phyloP scores from a whole-genome alignment of 2,888 invertebrate genomes.

The Hyposoter dolosus region DNA sequence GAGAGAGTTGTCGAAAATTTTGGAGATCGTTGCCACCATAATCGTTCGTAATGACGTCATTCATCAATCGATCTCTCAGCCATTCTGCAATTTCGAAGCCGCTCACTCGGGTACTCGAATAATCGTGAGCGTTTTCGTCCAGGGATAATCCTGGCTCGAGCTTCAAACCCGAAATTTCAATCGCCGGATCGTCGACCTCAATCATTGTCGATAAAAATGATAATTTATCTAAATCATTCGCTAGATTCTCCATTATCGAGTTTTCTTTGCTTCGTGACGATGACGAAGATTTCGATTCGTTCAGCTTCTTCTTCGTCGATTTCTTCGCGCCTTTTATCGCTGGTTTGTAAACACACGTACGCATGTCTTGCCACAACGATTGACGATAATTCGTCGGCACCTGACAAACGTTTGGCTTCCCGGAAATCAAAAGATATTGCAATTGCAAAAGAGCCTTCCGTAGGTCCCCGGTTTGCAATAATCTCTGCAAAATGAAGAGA shows the following conservation, averaged over 20 bases:
- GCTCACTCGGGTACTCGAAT: conserved; percentile 75
- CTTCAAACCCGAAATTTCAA: conserved; percentile 76
- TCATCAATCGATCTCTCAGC: conserved; percentile 74
- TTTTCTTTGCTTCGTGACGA: conserved; percentile 38
- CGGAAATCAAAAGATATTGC: conserved; percentile 89
- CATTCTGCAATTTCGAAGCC: conserved; percentile 81
- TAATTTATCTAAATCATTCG: conserved; percentile 76
- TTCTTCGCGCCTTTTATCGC: conserved; percentile 75
- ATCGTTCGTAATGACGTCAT: conserved; percentile 61
- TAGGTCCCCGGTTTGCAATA: conserved; percentile 87
- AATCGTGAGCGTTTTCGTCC: conserved; percentile 78
- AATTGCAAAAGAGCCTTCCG: conserved; percentile 90
- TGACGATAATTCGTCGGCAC: conserved; percentile 68
- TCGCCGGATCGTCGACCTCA: conserved; percentile 78
- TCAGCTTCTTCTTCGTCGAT: conserved; percentile 61
- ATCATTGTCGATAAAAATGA: conserved; percentile 77
- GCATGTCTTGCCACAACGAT: conserved; percentile 78
- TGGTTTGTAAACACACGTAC: conserved; percentile 77
- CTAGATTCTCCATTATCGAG: conserved; percentile 72
- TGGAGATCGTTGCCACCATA: conserved; percentile 41
- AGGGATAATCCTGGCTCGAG: conserved; percentile 84
- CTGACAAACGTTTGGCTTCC: conserved; percentile 66
- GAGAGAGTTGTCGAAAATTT: conserved; percentile 59
- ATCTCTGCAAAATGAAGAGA: conserved; percentile 69
- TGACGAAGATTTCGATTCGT: conserved; percentile 16